Conservation (phyloP, 2,888 invertebrate species). For the Stenurella melanura region DNA sequence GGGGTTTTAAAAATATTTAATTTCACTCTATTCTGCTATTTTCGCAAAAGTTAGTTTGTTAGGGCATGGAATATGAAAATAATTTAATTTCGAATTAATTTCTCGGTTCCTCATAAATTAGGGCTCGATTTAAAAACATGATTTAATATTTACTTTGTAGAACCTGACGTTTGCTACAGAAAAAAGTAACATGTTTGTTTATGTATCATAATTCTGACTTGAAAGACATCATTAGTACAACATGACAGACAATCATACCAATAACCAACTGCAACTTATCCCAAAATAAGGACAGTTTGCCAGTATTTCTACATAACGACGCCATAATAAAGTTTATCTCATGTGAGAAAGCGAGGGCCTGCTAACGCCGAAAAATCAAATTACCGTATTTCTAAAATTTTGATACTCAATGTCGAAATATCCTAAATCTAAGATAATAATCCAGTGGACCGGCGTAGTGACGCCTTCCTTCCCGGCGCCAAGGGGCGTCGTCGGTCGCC, state of each 20-base stretch:
- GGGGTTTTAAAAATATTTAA: too few relatives aligned
- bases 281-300: neutral
- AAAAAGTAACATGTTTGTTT: too few relatives aligned
- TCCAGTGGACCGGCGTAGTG: conserved; percentile 72
- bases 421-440: conserved; percentile 67
- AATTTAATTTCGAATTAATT: too few relatives aligned
- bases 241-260: neutral
- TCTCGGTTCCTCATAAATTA: too few relatives aligned
- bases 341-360: conserved; percentile 1
- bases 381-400: conserved; percentile 37
- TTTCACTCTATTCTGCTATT: too few relatives aligned
- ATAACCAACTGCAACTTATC: neutral
- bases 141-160: too few relatives aligned
- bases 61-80: too few relatives aligned
- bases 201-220: neutral
- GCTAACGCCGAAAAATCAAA: conserved; percentile 10
- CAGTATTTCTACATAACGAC: neutral
- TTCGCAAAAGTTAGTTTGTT: too few relatives aligned
- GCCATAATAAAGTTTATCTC: neutral
- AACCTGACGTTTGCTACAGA: too few relatives aligned
- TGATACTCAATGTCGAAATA: conserved; percentile 39
- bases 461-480: conserved; percentile 71
- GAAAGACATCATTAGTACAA: neutral
- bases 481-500: conserved; percentile 70
- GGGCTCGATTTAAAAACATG: too few relatives aligned